Evolutionary conservation across 1,140 invertebrate genomes (phyloP).

Genomic region (Bombus waltoni): DNA sequence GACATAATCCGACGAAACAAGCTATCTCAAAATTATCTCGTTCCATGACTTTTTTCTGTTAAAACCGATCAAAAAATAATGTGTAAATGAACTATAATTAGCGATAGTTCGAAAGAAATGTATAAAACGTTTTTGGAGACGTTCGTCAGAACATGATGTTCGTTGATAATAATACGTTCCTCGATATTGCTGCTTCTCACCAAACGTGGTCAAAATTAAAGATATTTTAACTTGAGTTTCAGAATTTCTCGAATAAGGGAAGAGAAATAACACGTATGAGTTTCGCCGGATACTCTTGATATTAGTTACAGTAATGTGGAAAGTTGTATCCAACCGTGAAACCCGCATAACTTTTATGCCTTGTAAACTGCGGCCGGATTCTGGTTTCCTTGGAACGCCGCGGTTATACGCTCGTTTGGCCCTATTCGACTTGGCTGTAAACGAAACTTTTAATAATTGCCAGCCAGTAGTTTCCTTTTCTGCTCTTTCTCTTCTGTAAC

Average conservation of each 20-base stretch:
- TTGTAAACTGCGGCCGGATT: slow-evolving; percentile 55
- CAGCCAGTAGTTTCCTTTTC: not conserved
- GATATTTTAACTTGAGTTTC: slow-evolving; percentile 8
- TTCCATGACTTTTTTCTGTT: no score
- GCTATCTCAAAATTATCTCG: slow-evolving; percentile 7
- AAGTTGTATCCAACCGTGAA: slow-evolving; percentile 61
- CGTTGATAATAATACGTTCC: not conserved
- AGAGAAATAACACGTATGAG: slow-evolving; percentile 43
- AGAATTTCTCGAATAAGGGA: not conserved
- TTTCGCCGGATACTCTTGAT: slow-evolving; percentile 48
- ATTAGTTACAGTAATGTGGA: slow-evolving; percentile 66
- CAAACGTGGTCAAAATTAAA: not conserved
- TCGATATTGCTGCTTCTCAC: not conserved
- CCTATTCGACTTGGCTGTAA: slow-evolving; percentile 51
- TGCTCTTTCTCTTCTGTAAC: not conserved
- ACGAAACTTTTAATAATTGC: slow-evolving; percentile 68
- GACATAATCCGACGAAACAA: not conserved
- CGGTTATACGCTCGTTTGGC: slow-evolving; percentile 61
- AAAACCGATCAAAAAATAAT: no score
- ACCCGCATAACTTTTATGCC: slow-evolving; percentile 69
- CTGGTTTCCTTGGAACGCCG: slow-evolving; percentile 52
- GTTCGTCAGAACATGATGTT: not conserved
- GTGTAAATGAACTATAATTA: not conserved
- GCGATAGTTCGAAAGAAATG: no score
- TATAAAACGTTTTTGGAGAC: not conserved